phyloP scores from a whole-genome alignment of 2,113 vertebrate genomes.

The Dasyprocta punctata region DNA sequence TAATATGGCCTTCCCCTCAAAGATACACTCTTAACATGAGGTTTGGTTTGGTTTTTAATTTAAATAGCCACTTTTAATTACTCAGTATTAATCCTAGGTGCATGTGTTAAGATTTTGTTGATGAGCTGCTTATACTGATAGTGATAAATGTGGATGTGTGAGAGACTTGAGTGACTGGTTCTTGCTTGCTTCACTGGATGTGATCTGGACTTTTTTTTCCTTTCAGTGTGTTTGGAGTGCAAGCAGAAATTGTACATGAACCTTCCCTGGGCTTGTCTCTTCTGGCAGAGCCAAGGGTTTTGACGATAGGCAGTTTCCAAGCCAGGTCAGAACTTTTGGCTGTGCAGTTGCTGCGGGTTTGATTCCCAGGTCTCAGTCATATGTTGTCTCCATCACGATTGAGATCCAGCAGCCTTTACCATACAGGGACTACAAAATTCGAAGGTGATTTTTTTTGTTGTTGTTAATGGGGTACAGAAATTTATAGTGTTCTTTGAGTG shows the following conservation, averaged over 20 bases:
- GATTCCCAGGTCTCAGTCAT: conserved; percentile 26
- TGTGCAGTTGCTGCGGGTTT: neutral
- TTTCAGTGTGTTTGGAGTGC: neutral
- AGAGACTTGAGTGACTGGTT: conserved; percentile 54
- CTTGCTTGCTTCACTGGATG: conserved; percentile 51
- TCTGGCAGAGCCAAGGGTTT: neutral
- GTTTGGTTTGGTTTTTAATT: neutral
- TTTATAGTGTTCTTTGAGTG: conserved; percentile 21
- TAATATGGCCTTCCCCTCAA: conserved; percentile 60
- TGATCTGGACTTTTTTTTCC: conserved; percentile 2
- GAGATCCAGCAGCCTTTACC: conserved; percentile 57
- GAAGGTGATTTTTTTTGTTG: neutral
- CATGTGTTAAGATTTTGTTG: conserved; percentile 77
- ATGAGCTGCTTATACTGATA: conserved; percentile 67
- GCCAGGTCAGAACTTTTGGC: neutral
- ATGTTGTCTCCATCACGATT: conserved; percentile 34
- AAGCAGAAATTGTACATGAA: conserved; percentile 23
- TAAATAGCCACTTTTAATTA: conserved; percentile 68
- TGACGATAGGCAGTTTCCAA: conserved; percentile 18
- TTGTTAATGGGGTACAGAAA: neutral
- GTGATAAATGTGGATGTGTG: conserved; percentile 56
- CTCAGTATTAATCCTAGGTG: conserved; percentile 76
- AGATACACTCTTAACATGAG: conserved; percentile 27
- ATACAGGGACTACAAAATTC: conserved; percentile 60
- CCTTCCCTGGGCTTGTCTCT: neutral